Conservation (phyloP, 1,140 invertebrate genomes). For the Lepidurus apus region DNA sequence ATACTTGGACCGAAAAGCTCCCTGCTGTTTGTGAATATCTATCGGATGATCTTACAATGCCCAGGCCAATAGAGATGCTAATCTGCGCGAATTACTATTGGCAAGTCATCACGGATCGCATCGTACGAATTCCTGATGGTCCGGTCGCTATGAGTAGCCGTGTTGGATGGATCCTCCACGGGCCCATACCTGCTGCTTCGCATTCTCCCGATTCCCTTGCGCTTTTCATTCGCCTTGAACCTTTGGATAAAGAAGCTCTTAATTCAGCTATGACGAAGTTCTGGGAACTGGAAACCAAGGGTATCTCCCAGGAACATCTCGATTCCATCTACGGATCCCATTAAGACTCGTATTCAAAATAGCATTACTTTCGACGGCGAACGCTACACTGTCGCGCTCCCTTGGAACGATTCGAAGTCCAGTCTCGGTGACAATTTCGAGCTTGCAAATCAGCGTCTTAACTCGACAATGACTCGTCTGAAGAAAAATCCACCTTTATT, state of each 20-base stretch:
- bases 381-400: not conserved
- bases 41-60: not conserved
- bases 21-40: not conserved
- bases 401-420: not conserved
- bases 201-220: not conserved
- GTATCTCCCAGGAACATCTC: not conserved
- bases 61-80: not conserved
- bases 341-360: not conserved
- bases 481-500: not conserved
- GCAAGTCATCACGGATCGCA: constrained; percentile 1
- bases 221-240: not conserved
- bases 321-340: not conserved
- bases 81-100: not conserved
- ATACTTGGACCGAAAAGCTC: not conserved
- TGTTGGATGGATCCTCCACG: not conserved
- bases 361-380: not conserved
- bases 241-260: not conserved
- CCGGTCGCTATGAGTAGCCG: not conserved
- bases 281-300: not conserved
- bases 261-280: not conserved
- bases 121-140: not conserved
- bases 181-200: no score
- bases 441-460: not conserved
- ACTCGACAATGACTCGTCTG: not conserved
- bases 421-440: not conserved